Base-by-base conservation (phyloP, 2,797 vertebrate species). In the Sciurus carolinensis region DNA sequence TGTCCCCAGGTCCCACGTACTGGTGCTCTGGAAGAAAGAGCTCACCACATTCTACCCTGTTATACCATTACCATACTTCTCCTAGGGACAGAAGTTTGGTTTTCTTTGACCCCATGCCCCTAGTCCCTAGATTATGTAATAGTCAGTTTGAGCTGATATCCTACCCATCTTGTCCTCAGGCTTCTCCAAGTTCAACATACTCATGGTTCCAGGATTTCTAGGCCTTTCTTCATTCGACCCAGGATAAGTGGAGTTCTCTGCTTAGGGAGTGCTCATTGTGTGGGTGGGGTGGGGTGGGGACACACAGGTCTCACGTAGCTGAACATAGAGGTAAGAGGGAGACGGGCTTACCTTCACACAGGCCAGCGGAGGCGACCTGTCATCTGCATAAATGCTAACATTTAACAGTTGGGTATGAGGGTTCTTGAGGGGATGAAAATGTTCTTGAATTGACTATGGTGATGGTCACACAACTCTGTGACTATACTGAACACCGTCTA, bases 61-160 rank as follows among this genome's bases (percentile, higher is more conserved):
- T 33, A 39, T 0, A 3, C 69, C 59, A 3, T 0, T 3, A n/a
- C n/a, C 9, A 5, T 13, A 2, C 13, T 59, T 52, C 66, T 69
- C 73, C 12, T 0, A 4, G 6, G 39, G 28, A 81, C 50, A 36
- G 52, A 67, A 67, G 64, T 12, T 42, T 0, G 1, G n/a, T 39
- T 47, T 77, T 69, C 47, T 62, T 50, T 50, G 75, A 73, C 33
- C 69, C 52, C n/a, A 11, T 12, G 62, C 18, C 57, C 75, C 88
- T 33, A 26, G 76, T 42, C 36, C 50, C 64, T 72, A 44, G 44
- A 24, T 62, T 62, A 28, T 15, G 12, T 28, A 1, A 64, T 44
- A 15, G 75, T n/a, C 8, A 0, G 1, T 62, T 9, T 50, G 28
- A 72, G 36, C 13, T 11, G 3, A 47, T 39, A 22, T 9, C 72